phyloP scores from a whole-genome alignment of 2,888 invertebrate species.

The Leptarthrus brevirostris region DNA sequence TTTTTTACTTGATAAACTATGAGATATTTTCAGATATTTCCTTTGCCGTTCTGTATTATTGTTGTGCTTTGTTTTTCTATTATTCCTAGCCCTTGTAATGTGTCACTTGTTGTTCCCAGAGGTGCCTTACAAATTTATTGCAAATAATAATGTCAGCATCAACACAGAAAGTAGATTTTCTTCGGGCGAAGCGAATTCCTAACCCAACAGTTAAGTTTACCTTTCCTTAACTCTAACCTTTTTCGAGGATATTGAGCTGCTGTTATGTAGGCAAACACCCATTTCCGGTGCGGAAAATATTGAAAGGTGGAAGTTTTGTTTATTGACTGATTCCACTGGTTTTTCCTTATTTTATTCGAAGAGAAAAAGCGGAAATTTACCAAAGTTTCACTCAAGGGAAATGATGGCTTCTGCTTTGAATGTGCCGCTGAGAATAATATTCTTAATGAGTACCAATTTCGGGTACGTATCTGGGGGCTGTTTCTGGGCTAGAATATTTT shows the following conservation, averaged over 20 bases:
- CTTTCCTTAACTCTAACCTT: neutral
- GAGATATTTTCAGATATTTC: slow-evolving; percentile 19
- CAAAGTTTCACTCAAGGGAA: slow-evolving; percentile 35
- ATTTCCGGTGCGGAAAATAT: slow-evolving; percentile 17
- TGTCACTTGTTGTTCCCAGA: slow-evolving; percentile 40
- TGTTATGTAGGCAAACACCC: neutral
- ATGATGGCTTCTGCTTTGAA: slow-evolving; percentile 22
- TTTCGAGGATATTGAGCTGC: slow-evolving; percentile 9
- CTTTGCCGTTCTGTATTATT: neutral
- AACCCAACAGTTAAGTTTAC: neutral
- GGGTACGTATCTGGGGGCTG: too few species aligned
- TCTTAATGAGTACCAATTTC: slow-evolving; percentile 1
- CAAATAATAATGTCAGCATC: slow-evolving; percentile 20
- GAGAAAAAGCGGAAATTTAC: slow-evolving; percentile 27
- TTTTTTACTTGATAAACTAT: neutral
- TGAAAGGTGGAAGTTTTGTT: slow-evolving; percentile 36
- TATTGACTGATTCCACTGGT: slow-evolving; percentile 21
- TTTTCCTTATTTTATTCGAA: slow-evolving; percentile 10
- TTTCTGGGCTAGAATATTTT: too few species aligned
- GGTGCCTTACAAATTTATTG: slow-evolving; percentile 42
- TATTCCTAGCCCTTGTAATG: neutral
- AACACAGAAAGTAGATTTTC: neutral
- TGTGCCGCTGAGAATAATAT: slow-evolving; percentile 12
- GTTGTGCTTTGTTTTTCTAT: neutral
- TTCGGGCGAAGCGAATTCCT: neutral